Percentiles rank a stretch among this genome's conserved stretches.
phyloP scores from a whole-genome alignment of 2,888 invertebrate species.

The Carcina quercana region DNA sequence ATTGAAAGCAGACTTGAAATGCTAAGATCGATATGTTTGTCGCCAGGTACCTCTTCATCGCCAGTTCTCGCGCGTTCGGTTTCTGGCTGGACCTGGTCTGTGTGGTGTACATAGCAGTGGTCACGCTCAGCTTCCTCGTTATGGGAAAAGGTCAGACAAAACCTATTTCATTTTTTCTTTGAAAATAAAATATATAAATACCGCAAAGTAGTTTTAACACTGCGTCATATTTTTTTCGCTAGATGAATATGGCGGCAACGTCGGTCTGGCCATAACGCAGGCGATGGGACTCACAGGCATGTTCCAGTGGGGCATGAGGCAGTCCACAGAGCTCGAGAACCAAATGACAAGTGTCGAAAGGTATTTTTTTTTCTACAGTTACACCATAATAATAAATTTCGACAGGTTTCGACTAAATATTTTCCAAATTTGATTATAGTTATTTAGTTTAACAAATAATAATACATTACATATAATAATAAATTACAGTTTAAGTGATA shows the following conservation, averaged over 20 bases:
- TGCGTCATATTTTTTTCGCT: slow-evolving; percentile 8
- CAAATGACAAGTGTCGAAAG: slow-evolving; percentile 95
- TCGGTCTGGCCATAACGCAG: slow-evolving; percentile 87
- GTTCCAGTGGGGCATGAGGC: slow-evolving; percentile 94
- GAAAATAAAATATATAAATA: background rate
- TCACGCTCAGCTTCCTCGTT: slow-evolving; percentile 89
- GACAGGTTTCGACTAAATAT: no score
- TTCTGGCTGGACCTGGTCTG: slow-evolving; percentile 94
- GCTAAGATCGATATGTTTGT: no score
- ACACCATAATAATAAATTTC: no score
- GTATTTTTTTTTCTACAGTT: no score
- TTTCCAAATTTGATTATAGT: no score
- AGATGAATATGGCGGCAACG: slow-evolving; percentile 80
- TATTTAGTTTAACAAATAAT: no score
- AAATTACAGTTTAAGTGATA: no score
- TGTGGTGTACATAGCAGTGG: slow-evolving; percentile 87
- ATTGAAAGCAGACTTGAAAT: no score
- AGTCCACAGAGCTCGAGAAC: slow-evolving; percentile 91
- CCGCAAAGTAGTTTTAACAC: background rate
- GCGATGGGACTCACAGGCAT: slow-evolving; percentile 86
- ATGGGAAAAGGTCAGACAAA: slow-evolving; percentile 72
- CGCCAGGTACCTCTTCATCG: slow-evolving; percentile 88
- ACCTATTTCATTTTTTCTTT: slow-evolving; percentile 1
- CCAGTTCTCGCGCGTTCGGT: slow-evolving; percentile 94
- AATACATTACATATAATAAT: no score